phyloP scores from a whole-genome alignment of 2,888 invertebrate genomes.

The Perithous albicinctus region DNA sequence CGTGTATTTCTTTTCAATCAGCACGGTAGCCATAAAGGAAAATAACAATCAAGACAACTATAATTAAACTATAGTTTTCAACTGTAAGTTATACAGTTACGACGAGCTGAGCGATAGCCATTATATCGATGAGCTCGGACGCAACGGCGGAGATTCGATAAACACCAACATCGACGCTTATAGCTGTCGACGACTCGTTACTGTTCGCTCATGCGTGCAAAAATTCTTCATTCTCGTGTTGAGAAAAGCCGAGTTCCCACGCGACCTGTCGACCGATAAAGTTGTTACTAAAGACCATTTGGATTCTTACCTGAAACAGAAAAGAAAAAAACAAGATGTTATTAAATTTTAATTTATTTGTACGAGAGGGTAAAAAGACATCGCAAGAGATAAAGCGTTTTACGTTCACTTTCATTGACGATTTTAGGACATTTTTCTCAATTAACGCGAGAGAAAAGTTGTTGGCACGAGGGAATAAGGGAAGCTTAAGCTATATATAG shows the following conservation, averaged over 20 bases:
- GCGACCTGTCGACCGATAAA: background rate
- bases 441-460: conserved; percentile 59
- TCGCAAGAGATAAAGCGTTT: background rate
- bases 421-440: conserved; percentile 51
- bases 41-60: conserved; percentile 36
- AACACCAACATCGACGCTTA: background rate
- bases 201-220: conserved; percentile 11
- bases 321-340: conserved; percentile 19
- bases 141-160: conserved; percentile 11
- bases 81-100: conserved; percentile 3
- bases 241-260: background rate
- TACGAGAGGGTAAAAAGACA: conserved; percentile 18
- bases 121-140: conserved; percentile 22
- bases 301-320: conserved; percentile 57
- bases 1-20: no score
- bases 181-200: conserved; percentile 16
- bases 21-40: conserved; percentile 15
- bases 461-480: conserved; percentile 32
- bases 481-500: background rate
- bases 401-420: conserved; percentile 13
- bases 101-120: background rate
- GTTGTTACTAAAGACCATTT: background rate
- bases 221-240: conserved; percentile 2
- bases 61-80: conserved; percentile 5
- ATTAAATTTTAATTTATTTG: conserved; percentile 41